Conservation (phyloP, 2,888 invertebrate genomes). For the Gasteruption jaculator region DNA sequence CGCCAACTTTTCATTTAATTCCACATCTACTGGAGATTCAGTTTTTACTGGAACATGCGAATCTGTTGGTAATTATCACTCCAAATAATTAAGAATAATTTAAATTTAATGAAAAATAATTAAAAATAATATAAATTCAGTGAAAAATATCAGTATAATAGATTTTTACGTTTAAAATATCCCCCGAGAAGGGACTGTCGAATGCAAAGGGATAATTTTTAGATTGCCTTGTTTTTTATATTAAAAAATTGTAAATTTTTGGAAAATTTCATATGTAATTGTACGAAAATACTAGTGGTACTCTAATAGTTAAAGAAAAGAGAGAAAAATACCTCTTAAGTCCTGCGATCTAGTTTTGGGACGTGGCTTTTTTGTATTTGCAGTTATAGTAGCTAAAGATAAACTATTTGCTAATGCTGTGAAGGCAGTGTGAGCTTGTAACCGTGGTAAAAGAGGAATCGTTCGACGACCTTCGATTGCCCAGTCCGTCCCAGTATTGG, state of each 20-base stretch:
- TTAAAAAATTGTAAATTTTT: too few species aligned
- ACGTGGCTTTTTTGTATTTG: conserved; percentile 59
- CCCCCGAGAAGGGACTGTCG: too few species aligned
- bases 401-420: conserved; percentile 79
- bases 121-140: too few species aligned
- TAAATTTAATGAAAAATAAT: too few species aligned
- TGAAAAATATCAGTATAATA: too few species aligned
- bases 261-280: too few species aligned
- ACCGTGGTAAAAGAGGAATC: conserved; percentile 77
- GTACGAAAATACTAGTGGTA: conserved; percentile 6
- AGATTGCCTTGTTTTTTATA: too few species aligned
- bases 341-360: conserved; percentile 51
- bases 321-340: conserved; percentile 28
- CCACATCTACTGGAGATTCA: conserved; percentile 24
- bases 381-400: conserved; percentile 62
- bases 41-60: too few species aligned
- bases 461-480: conserved; percentile 80
- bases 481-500: conserved; percentile 67
- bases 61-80: too few species aligned
- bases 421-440: conserved; percentile 81
- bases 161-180: too few species aligned
- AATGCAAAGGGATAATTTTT: too few species aligned
- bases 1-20: conserved; percentile 23
- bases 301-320: conserved; percentile 11
- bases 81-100: too few species aligned